Evolutionary conservation across 2,797 vertebrate species (phyloP), one percentile per base, ranked within the genome.

Genomic region (Florisuga fusca): DNA sequence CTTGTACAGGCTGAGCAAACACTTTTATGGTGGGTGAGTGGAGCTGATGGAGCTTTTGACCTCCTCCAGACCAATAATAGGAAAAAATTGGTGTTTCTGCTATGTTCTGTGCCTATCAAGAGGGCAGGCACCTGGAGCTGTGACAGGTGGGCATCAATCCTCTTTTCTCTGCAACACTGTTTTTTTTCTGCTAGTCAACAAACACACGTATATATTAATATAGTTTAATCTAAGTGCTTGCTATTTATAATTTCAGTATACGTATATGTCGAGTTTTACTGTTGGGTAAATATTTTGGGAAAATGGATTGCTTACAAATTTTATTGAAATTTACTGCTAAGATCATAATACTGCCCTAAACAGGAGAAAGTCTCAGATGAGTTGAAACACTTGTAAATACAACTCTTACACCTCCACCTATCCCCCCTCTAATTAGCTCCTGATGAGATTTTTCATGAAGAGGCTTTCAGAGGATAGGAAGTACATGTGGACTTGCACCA

Each of bases 401-500:
- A 19, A 7, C 27, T 51, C 38, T 54, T 84, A 21, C 38, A 80
- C 9, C 19, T 64, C 23, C 14, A 4, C 15, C 41, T 55, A 6
- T 15, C 31, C 3, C 15, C 16, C 4, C 13, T 64, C 50, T 84
- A 69, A 55, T 58, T 59, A 61, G 16, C 12, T 50, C 2, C 1
- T 50, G 25, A 36, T 53, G 20, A 73, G 22, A 51, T 41, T 26
- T 73, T 84, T 76, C 9, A n/a, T 18, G 2, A 0, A n/a, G 48
- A 71, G 7, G 4, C 15, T 92, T 50, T 61, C 53, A 62, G 26
- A 68, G 3, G 6, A 21, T 2, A 66, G 29, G 22, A 69, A 25
- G 41, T 19, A 84, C 0, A 0, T 29, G 23, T n/a, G 54, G 8
- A 45, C 8, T 59, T 1, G 0, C 10, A 27, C 15, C 23, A 36